Base-by-base conservation (phyloP, 2,797 vertebrate species). In the Pseudochromis fuscus region DNA sequence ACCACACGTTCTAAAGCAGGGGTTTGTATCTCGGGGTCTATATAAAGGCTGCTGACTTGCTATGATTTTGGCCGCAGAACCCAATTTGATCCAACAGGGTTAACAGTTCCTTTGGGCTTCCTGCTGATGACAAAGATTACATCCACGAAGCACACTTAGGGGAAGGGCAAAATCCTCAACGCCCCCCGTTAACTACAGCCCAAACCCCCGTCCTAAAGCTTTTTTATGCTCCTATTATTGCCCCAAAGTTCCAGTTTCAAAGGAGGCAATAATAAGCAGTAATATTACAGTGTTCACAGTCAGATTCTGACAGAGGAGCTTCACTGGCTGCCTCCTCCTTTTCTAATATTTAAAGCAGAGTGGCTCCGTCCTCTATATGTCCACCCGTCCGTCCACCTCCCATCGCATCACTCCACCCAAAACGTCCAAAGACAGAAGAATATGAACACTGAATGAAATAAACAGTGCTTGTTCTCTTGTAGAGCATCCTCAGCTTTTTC, bases 1-100 rank as follows among this genome's bases (percentile, higher is more conserved):
- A 88, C 63, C 88, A 92, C 87, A 91, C 86, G 65, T 86, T 89
- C 76, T 90, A 91, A 82, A 81, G 85, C 82, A 82, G 85, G 84
- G 68, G 69, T 83, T 85, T 74, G 72, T 78, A 75, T 81, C 64
- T 60, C 60, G 38, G 62, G 30, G 45, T 75, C 65, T 61, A 23
- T 9, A 50, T 79, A 67, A 79, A 81, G 78, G 78, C 82, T 61
- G 72, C 7, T 67, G 77, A 72, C 75, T 79, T 68, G 64, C 76
- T 86, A 27, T 27, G 46, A 49, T 50, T 46, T 87, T 86, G 83
- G 81, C 64, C 81, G 74, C 55, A 71, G 48, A 75, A 68, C 44
- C 52, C 58, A 59, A 37, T 68, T 67, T 11, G 48, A 79, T 87
- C 83, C 82, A 58, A 64, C 48, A 50, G 83, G 75, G 87, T 82